Conservation (phyloP, 2,113 vertebrate genomes). For the Forbesichthys agassizii region DNA sequence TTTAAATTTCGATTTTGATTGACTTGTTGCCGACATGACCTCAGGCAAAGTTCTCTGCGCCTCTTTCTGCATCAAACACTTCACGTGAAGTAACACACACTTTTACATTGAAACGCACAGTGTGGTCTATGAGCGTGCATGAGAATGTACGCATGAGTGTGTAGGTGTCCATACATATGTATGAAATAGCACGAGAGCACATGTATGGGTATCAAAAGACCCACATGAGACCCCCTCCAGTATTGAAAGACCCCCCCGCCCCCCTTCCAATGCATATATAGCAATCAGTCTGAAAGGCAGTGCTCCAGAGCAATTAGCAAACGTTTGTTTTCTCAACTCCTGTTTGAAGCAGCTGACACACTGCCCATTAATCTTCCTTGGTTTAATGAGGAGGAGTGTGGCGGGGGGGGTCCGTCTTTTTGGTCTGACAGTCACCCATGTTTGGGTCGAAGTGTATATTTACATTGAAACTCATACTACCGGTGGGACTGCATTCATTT, state of each 20-base stretch:
- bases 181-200: background rate
- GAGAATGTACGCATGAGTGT: background rate
- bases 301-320: constrained; percentile 46
- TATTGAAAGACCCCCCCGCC: constrained; percentile 35
- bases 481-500: constrained; percentile 9
- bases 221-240: constrained; percentile 20
- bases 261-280: constrained; percentile 37
- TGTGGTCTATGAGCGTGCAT: background rate
- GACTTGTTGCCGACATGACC: too few relatives aligned
- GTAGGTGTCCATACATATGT: background rate
- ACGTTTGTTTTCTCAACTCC: constrained; percentile 56
- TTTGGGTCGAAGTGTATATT: constrained; percentile 52
- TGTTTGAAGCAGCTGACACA: constrained; percentile 38
- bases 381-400: background rate
- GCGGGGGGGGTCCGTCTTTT: constrained; percentile 34
- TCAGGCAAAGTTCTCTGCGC: too few relatives aligned
- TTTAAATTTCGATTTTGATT: too few relatives aligned
- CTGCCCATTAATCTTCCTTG: constrained; percentile 58
- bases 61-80: too few relatives aligned
- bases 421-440: constrained; percentile 30
- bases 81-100: too few relatives aligned
- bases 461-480: constrained; percentile 45
- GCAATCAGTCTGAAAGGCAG: constrained; percentile 47
- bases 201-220: background rate
- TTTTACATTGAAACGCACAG: too few relatives aligned